Conservation (phyloP, 35 echinoderm and acorn worm genomes). For the Heliocidaris tuberculata region DNA sequence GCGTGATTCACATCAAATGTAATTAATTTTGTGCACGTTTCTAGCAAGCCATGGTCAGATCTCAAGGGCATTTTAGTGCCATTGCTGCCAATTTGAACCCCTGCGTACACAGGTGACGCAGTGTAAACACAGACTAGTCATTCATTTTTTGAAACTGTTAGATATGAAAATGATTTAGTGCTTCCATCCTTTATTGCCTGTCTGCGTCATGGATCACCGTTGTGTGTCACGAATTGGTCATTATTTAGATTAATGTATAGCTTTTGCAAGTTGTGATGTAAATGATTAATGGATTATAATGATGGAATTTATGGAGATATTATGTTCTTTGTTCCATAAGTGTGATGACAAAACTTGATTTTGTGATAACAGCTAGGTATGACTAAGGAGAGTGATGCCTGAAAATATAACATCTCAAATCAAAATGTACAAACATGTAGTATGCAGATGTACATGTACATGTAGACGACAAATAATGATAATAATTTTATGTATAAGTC, state of each 20-base stretch:
- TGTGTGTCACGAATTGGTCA: neutral
- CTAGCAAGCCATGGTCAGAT: neutral
- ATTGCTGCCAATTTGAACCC: neutral
- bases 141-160: neutral
- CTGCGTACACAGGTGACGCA: neutral
- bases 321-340: neutral
- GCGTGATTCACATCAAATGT: neutral
- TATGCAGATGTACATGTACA: too few relatives aligned
- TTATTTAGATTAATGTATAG: neutral
- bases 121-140: neutral
- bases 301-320: neutral
- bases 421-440: too few relatives aligned
- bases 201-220: neutral
- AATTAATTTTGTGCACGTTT: constrained; percentile 14
- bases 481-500: too few relatives aligned
- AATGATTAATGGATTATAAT: neutral
- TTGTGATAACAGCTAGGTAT: too few relatives aligned
- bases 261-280: neutral
- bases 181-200: neutral
- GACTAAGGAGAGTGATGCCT: too few relatives aligned
- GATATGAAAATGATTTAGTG: neutral
- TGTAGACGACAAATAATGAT: too few relatives aligned
- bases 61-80: constrained; percentile 8
- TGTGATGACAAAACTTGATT: neutral
- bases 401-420: too few relatives aligned